Percentiles rank a stretch among this genome's conserved stretches.
Evolutionary conservation across 2,888 invertebrate genomes (phyloP).

Genomic region (Drosophila atripex): DNA sequence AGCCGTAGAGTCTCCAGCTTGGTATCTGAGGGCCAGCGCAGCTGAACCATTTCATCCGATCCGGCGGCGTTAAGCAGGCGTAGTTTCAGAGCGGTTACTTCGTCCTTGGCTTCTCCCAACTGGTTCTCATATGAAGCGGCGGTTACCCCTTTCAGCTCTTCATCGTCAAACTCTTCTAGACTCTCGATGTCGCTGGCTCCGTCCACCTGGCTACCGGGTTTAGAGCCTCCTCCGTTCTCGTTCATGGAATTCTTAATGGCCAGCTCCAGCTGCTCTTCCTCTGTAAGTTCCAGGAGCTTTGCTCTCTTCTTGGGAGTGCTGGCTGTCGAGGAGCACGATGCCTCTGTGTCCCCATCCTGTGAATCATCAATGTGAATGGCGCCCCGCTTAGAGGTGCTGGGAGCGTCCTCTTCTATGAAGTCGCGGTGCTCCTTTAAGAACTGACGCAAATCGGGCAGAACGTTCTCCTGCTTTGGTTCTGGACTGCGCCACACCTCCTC

Average conservation of each 20-base stretch:
- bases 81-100: constrained; percentile 79
- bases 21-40: constrained; percentile 83
- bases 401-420: constrained; percentile 72
- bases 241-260: constrained; percentile 83
- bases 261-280: constrained; percentile 82
- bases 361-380: constrained; percentile 62
- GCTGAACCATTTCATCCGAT: constrained; percentile 78
- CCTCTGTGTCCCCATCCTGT: constrained; percentile 51
- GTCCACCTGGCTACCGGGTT: constrained; percentile 53
- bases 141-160: constrained; percentile 62
- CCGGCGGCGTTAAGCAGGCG: constrained; percentile 77
- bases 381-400: constrained; percentile 72
- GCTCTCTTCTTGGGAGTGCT: constrained; percentile 69
- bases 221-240: constrained; percentile 74
- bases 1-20: constrained; percentile 78
- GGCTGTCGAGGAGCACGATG: constrained; percentile 46
- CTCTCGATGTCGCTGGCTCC: constrained; percentile 68
- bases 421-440: constrained; percentile 75
- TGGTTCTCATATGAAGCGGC: constrained; percentile 72
- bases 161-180: constrained; percentile 74
- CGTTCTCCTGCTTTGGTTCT: constrained; percentile 74
- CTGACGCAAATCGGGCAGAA: constrained; percentile 69
- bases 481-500: constrained; percentile 84
- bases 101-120: constrained; percentile 65
- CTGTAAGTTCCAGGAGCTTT: constrained; percentile 79